Evolutionary conservation across 2,888 invertebrate species (phyloP).

Genomic region (Diogma glabrata): DNA sequence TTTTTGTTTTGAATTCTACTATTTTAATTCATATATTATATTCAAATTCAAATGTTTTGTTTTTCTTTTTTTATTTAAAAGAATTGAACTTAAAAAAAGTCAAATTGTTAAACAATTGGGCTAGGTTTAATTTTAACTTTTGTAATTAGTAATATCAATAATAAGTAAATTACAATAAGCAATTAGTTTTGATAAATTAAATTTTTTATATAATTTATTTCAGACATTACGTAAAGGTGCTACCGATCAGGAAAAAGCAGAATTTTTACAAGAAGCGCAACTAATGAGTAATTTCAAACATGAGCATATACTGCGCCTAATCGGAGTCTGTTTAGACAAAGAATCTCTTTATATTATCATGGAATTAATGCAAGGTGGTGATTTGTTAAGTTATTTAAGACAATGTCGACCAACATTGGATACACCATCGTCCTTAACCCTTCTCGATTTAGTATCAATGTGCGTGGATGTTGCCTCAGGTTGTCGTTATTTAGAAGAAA

Average conservation of each 20-base stretch:
- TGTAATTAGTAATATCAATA: no score
- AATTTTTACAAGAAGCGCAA: constrained; percentile 93
- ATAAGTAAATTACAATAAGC: no score
- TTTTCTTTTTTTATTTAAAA: no score
- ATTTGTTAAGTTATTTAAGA: constrained; percentile 80
- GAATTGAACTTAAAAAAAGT: no score
- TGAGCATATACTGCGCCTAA: constrained; percentile 81
- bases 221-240: constrained; percentile 87
- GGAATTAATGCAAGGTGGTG: constrained; percentile 97
- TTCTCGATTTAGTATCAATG: constrained; percentile 81
- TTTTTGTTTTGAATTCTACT: no score
- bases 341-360: constrained; percentile 89
- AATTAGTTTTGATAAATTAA: background rate
- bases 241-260: constrained; percentile 76
- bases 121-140: no score
- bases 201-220: constrained; percentile 17
- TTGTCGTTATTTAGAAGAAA: constrained; percentile 89
- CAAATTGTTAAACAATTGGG: no score
- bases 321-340: constrained; percentile 90
- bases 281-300: constrained; percentile 97
- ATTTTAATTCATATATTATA: no score
- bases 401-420: constrained; percentile 62
- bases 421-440: constrained; percentile 51
- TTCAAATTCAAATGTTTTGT: no score
- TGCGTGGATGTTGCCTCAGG: constrained; percentile 93